Evolutionary conservation across 2,797 vertebrate species (phyloP).

Genomic region (Rhynchonycteris naso): DNA sequence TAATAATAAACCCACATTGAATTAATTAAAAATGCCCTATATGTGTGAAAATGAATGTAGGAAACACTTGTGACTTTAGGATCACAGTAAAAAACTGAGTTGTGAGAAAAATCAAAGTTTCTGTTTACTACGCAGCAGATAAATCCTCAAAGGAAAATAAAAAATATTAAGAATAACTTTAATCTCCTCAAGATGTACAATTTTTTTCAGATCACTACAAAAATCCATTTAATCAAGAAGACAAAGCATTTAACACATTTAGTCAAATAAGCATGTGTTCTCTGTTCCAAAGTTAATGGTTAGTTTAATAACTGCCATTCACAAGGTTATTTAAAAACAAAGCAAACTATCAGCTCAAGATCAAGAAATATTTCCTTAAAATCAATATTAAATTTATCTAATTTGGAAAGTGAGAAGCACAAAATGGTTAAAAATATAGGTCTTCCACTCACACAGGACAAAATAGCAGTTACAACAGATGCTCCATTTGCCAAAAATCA

Average conservation of each 20-base stretch:
- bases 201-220: neutral
- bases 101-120: neutral
- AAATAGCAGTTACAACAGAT: neutral
- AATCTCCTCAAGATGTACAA: neutral
- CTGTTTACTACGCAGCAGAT: neutral
- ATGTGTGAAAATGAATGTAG: neutral
- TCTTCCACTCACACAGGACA: neutral
- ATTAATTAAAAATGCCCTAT: neutral
- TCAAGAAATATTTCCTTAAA: slow-evolving; percentile 37
- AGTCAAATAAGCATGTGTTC: neutral
- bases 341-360: neutral
- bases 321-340: neutral
- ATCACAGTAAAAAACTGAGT: neutral
- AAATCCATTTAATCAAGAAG: neutral
- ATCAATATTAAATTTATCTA: neutral
- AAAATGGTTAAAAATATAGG: neutral
- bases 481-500: neutral
- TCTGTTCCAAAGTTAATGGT: neutral
- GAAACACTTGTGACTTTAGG: neutral
- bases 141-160: neutral
- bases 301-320: slow-evolving; percentile 1
- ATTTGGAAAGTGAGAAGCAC: neutral
- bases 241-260: neutral
- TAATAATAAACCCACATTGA: neutral
- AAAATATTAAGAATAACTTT: neutral